Evolutionary conservation across 2,888 invertebrate species (phyloP).

Genomic region (Seira sanloemensis): DNA sequence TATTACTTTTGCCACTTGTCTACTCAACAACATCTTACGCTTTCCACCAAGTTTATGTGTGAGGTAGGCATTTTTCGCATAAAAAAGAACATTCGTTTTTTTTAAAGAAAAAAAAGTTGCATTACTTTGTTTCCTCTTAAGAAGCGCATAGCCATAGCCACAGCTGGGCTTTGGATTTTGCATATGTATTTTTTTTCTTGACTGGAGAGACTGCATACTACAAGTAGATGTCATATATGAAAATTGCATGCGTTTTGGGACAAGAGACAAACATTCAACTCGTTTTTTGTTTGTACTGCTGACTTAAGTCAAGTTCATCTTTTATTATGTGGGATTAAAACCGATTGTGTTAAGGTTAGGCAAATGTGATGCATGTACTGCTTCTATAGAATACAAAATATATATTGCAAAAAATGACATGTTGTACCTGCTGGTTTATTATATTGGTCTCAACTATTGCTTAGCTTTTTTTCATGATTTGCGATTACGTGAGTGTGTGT

Average conservation of each 20-base stretch:
- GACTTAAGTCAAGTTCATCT: slow-evolving; percentile 1
- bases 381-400: not conserved
- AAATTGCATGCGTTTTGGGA: not conserved
- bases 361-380: too few species aligned
- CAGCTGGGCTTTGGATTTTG: not conserved
- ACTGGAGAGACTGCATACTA: not conserved
- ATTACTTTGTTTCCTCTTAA: not conserved
- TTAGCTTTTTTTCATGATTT: not conserved
- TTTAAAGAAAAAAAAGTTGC: not conserved
- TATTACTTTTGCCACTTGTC: too few species aligned
- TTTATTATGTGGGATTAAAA: slow-evolving; percentile 4
- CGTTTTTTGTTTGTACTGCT: not conserved
- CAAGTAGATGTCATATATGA: too few species aligned
- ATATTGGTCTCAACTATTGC: not conserved
- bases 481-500: not conserved
- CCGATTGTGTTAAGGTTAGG: too few species aligned
- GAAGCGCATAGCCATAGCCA: not conserved
- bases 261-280: not conserved
- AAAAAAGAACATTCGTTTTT: not conserved
- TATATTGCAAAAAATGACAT: not conserved
- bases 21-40: too few species aligned
- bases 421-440: not conserved
- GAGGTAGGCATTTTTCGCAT: not conserved
- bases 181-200: not conserved
- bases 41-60: too few species aligned